A percentile compares a stretch with the other conserved stretches of the same genome.
These are phyloP conservation scores for Stenodera caucasica DNA, from an alignment of 2,888 invertebrate genomes.

Conservation along the genomic window DNA sequence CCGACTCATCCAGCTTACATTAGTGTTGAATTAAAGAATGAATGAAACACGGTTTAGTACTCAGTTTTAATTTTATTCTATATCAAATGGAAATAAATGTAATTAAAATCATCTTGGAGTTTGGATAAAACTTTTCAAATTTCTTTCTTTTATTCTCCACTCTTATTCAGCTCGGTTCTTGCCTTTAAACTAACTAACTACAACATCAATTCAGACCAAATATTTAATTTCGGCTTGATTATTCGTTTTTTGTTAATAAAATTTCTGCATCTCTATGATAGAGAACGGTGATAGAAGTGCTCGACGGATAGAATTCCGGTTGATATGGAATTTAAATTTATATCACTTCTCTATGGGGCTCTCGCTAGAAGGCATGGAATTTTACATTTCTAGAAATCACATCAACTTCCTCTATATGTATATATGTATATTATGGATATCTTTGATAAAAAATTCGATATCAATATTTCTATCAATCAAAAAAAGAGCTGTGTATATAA, in stretches of 20 bases:
- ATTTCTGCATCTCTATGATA: background rate
- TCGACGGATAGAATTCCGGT: background rate
- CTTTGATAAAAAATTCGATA: conserved; percentile 23
- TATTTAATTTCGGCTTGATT: conserved; percentile 22
- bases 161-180: background rate
- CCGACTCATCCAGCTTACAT: conserved; percentile 27
- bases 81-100: conserved; percentile 37
- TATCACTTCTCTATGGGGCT: background rate
- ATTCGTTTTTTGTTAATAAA: background rate
- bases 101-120: conserved; percentile 31
- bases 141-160: conserved; percentile 13
- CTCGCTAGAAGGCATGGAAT: background rate
- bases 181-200: background rate
- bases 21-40: conserved; percentile 28
- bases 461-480: conserved; percentile 34
- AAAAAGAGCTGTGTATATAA: conserved; percentile 43
- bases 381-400: conserved; percentile 19
- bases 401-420: conserved; percentile 17
- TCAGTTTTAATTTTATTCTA: conserved; percentile 32
- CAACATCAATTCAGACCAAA: conserved; percentile 14
- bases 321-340: background rate
- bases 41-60: conserved; percentile 35
- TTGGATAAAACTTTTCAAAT: conserved; percentile 26
- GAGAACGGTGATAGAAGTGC: background rate
- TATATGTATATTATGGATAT: conserved; percentile 9